Percentiles rank a stretch among this genome's conserved stretches.
These are phyloP conservation scores for Rhyacichthys aspro DNA, from an alignment of 2,797 vertebrate species.

Conservation along the genomic window DNA sequence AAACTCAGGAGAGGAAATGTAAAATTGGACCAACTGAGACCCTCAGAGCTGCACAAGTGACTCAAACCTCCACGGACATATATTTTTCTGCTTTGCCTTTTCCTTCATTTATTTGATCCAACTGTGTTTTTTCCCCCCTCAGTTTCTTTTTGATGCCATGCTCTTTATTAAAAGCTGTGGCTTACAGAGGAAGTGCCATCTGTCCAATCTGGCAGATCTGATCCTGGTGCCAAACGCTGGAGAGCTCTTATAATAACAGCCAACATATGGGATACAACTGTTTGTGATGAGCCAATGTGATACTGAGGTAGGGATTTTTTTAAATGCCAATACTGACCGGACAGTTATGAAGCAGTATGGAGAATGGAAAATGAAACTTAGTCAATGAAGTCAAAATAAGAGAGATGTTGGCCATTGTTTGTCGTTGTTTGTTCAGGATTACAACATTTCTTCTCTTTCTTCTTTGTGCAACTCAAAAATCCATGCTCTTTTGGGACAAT, in stretches of 20 bases:
- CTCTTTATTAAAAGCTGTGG: constrained; percentile 58
- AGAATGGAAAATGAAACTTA: too few relatives aligned
- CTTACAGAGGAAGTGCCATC: constrained; percentile 71
- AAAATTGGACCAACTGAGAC: constrained; percentile 25
- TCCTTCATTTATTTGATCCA: constrained; percentile 12
- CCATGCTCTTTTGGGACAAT: too few relatives aligned
- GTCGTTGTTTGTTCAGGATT: too few relatives aligned
- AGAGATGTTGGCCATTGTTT: too few relatives aligned
- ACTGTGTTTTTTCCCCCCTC: too few relatives aligned
- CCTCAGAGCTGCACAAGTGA: constrained; percentile 20
- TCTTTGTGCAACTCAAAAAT: too few relatives aligned
- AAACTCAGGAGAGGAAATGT: constrained; percentile 28
- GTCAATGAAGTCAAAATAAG: too few relatives aligned
- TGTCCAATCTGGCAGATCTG: constrained; percentile 64
- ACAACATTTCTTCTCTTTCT: too few relatives aligned
- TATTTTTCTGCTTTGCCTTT: neutral
- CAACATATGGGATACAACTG: constrained; percentile 64
- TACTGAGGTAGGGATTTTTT: neutral
- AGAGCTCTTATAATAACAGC: constrained; percentile 70
- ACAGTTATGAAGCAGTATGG: neutral
- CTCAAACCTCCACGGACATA: constrained; percentile 18
- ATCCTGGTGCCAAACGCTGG: constrained; percentile 53
- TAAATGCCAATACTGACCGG: constrained; percentile 28
- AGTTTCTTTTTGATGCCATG: constrained; percentile 28
- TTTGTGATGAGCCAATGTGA: constrained; percentile 32